phyloP scores from a whole-genome alignment of 2,113 vertebrate genomes.

The Nothobranchius kuhntae region DNA sequence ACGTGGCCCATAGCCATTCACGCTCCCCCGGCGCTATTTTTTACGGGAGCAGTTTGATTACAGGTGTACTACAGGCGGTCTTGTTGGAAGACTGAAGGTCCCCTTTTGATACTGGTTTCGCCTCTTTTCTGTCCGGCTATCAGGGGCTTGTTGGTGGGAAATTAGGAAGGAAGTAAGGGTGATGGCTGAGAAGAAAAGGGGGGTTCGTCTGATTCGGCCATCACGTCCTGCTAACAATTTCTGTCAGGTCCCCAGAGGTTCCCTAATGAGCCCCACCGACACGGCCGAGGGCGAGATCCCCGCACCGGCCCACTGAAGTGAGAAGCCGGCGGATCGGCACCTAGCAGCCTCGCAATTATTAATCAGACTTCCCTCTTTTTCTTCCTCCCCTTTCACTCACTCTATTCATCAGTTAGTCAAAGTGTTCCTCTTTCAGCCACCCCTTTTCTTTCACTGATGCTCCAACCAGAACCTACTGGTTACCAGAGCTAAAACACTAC shows the following conservation, averaged over 20 bases:
- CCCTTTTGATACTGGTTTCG: constrained; percentile 7
- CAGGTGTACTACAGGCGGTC: constrained; percentile 81
- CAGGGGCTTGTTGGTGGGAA: constrained; percentile 49
- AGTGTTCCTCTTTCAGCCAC: constrained; percentile 38
- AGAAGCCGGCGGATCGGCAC: constrained; percentile 89
- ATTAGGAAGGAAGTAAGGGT: constrained; percentile 42
- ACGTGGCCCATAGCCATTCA: constrained; percentile 35
- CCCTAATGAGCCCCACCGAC: constrained; percentile 95
- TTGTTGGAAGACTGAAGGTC: constrained; percentile 73
- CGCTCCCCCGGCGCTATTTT: constrained; percentile 74
- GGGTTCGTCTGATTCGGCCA: constrained; percentile 82
- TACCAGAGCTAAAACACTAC: neutral
- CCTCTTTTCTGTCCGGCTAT: constrained; percentile 42
- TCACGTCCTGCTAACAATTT: constrained; percentile 91
- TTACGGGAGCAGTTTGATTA: constrained; percentile 82
- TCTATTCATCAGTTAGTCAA: constrained; percentile 86
- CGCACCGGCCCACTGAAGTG: constrained; percentile 88
- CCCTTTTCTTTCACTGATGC: neutral
- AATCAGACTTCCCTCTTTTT: constrained; percentile 79
- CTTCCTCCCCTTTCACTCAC: constrained; percentile 45
- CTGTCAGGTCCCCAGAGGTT: constrained; percentile 88
- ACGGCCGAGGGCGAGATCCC: constrained; percentile 91
- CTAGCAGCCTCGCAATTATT: constrained; percentile 91
- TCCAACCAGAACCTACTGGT: neutral
- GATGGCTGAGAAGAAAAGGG: neutral